Evolutionary conservation across 2,113 vertebrate species (phyloP).

Genomic region (Prionailurus bengalensis): DNA sequence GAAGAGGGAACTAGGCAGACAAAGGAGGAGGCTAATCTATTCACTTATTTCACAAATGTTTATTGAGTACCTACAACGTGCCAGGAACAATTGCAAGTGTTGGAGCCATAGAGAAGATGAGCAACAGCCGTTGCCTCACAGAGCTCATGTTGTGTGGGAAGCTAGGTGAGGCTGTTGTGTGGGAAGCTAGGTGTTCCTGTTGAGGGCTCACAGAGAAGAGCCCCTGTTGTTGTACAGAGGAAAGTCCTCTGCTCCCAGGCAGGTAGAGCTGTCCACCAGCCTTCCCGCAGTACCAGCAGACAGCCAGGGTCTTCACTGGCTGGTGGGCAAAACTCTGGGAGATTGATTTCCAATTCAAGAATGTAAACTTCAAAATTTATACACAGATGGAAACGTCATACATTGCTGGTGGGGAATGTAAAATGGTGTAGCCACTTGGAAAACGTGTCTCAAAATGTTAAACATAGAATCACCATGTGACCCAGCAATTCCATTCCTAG

Average conservation of each 20-base stretch:
- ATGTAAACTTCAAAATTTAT: neutral
- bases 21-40: neutral
- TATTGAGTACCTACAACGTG: neutral
- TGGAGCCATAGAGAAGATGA: neutral
- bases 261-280: neutral
- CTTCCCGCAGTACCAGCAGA: neutral
- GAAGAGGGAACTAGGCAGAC: neutral
- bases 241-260: neutral
- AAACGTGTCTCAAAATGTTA: constrained; percentile 28
- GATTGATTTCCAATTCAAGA: neutral
- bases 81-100: neutral
- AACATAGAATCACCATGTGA: neutral
- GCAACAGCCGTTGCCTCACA: neutral
- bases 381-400: neutral
- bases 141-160: neutral
- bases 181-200: no score
- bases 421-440: neutral
- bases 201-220: neutral
- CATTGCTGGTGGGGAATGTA: neutral
- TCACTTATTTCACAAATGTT: neutral
- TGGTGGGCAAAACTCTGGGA: neutral
- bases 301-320: neutral
- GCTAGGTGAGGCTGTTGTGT: no score
- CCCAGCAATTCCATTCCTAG: neutral
- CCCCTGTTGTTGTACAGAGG: neutral